Evolutionary conservation across 2,113 vertebrate genomes (phyloP).

Genomic region (Cygnus buccinator): DNA sequence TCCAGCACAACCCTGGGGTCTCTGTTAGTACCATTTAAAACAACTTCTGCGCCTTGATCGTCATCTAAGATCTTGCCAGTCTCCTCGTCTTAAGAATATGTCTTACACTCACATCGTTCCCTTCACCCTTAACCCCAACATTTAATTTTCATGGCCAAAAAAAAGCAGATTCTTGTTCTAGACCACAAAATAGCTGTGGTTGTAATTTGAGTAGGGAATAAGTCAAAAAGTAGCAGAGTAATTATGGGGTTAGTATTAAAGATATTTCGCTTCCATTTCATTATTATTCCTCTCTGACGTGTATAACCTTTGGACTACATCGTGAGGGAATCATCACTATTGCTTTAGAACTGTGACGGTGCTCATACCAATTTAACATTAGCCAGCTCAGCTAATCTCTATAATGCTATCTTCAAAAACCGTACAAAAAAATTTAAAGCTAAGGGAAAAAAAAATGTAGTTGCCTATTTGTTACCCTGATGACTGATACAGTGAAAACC

Average conservation of each 20-base stretch:
- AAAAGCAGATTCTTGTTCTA: neutral
- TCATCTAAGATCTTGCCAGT: neutral
- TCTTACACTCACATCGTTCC: neutral
- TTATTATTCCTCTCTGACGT: neutral
- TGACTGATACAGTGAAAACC: neutral
- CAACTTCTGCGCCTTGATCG: neutral
- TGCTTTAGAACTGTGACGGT: neutral
- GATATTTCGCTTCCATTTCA: neutral
- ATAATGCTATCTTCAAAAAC: neutral
- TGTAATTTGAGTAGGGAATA: neutral
- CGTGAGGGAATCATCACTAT: neutral
- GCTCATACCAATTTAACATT: neutral
- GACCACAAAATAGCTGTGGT: neutral
- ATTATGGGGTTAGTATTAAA: neutral
- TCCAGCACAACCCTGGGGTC: fast-evolving
- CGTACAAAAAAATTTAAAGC: neutral
- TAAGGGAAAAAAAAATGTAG: neutral
- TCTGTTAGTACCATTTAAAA: neutral
- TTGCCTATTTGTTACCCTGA: neutral
- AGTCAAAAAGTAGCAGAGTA: neutral
- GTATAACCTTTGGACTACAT: neutral
- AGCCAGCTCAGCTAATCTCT: neutral
- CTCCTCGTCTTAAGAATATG: neutral
- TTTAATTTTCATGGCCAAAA: neutral
- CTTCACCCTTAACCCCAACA: neutral